These are phyloP conservation scores for Trissolcus brochymenae DNA, from an alignment of 2,888 invertebrate genomes.

Conservation along the genomic window DNA sequence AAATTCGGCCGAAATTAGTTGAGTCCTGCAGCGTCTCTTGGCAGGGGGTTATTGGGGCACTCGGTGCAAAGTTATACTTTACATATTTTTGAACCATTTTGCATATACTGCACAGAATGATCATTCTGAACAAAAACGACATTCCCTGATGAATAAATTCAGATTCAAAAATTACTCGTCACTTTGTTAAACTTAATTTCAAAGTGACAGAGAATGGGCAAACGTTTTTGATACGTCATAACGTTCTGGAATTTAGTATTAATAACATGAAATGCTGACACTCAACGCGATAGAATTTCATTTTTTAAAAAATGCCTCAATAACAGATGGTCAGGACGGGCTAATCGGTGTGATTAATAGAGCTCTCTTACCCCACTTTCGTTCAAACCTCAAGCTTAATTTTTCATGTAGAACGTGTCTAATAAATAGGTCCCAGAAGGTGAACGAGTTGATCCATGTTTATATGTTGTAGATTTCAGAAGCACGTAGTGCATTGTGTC, in stretches of 20 bases:
- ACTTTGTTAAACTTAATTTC: too few relatives aligned
- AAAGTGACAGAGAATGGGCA: too few relatives aligned
- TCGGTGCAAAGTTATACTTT: background rate
- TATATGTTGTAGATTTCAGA: conserved; percentile 32
- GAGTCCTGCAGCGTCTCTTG: conserved; percentile 24
- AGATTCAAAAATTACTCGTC: too few relatives aligned
- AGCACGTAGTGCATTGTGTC: conserved; percentile 45
- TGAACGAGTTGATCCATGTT: conserved; percentile 22
- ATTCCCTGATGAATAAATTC: background rate
- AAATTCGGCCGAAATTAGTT: conserved; percentile 28
- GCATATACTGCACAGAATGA: background rate
- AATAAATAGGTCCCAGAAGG: conserved; percentile 32
- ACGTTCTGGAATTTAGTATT: background rate
- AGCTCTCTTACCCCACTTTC: conserved; percentile 39
- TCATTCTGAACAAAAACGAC: background rate
- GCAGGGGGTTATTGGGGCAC: conserved; percentile 31
- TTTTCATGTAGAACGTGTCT: conserved; percentile 41
- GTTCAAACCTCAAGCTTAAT: conserved; percentile 28
- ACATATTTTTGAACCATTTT: background rate
- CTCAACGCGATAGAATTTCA: conserved; percentile 15
- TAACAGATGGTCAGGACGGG: conserved; percentile 29
- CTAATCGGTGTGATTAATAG: conserved; percentile 51
- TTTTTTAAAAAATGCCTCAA: conserved; percentile 22
- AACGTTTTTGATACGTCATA: background rate
- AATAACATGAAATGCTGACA: too few relatives aligned